phyloP scores from a whole-genome alignment of 2,797 vertebrate genomes.

The Poeciliopsis gracilis region DNA sequence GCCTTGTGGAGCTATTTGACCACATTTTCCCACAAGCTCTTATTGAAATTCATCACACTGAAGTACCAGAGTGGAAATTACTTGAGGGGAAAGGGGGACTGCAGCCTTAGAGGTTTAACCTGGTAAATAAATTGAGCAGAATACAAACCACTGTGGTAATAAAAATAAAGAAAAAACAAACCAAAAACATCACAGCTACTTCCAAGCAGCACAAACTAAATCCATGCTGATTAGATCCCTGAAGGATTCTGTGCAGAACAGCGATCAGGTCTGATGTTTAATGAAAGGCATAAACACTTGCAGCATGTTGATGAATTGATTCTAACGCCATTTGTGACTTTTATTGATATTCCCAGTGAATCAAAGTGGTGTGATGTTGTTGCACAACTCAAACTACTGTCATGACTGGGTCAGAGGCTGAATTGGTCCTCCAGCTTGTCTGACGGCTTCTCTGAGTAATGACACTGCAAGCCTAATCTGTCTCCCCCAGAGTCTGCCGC shows the following conservation, averaged over 20 bases:
- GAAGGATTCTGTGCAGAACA: constrained; percentile 13
- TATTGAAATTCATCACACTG: constrained; percentile 46
- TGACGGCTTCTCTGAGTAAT: constrained; percentile 62
- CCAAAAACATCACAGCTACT: constrained; percentile 16
- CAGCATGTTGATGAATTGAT: constrained; percentile 26
- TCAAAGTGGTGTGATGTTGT: constrained; percentile 39
- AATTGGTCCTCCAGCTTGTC: constrained; percentile 45
- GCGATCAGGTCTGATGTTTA: constrained; percentile 18
- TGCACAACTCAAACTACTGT: constrained; percentile 49
- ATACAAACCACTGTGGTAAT: not conserved
- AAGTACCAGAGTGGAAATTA: constrained; percentile 17
- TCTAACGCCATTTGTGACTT: constrained; percentile 23
- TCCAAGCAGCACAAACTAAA: not conserved
- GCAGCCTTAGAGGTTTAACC: constrained; percentile 12
- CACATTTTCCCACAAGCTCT: constrained; percentile 27
- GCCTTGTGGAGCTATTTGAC: constrained; percentile 3
- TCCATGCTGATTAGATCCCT: constrained; percentile 7
- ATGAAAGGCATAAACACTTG: constrained; percentile 19
- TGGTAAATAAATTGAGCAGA: constrained; percentile 2
- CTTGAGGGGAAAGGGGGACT: not conserved
- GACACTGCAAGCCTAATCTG: constrained; percentile 54
- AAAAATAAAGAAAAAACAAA: not conserved
- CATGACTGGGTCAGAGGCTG: constrained; percentile 52
- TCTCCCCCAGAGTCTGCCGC: constrained; percentile 44
- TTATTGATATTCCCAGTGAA: constrained; percentile 50